Percentiles rank a stretch among this genome's conserved stretches.
phyloP scores from a whole-genome alignment of 2,888 invertebrate genomes.

The Trissonchulus latispiculum region DNA sequence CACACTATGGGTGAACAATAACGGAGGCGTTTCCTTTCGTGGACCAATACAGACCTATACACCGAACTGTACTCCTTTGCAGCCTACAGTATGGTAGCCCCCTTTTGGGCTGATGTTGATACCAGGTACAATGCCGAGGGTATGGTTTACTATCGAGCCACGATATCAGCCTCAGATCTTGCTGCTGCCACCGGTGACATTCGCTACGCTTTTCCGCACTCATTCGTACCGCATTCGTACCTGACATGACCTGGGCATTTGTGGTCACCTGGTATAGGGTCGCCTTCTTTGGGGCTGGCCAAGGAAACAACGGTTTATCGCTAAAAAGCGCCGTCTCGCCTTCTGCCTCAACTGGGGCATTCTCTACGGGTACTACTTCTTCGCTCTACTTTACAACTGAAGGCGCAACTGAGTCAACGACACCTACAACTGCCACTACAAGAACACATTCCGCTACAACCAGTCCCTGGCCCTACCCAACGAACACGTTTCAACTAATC shows the following conservation, averaged over 20 bases:
- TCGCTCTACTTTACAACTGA: too few relatives aligned
- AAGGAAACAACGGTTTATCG: too few relatives aligned
- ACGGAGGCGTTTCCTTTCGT: conserved; percentile 17
- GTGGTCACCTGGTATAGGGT: conserved; percentile 11
- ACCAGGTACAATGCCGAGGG: conserved; percentile 20
- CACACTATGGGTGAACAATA: conserved; percentile 15
- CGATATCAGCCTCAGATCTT: too few relatives aligned
- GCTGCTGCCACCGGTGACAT: too few relatives aligned
- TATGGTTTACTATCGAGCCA: background rate
- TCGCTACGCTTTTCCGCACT: too few relatives aligned
- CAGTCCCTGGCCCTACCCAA: background rate
- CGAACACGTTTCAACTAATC: conserved; percentile 31
- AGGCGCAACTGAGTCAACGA: too few relatives aligned
- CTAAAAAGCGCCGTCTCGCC: too few relatives aligned
- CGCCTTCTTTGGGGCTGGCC: conserved; percentile 12
- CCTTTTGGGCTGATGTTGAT: conserved; percentile 42
- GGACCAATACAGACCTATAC: conserved; percentile 15
- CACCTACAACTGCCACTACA: too few relatives aligned
- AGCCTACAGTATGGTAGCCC: conserved; percentile 32
- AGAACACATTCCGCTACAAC: too few relatives aligned
- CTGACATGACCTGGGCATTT: background rate
- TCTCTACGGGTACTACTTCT: too few relatives aligned
- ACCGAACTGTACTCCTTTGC: conserved; percentile 31
- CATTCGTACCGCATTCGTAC: too few relatives aligned
- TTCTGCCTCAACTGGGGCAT: too few relatives aligned